Evolutionary conservation across 1,140 invertebrate genomes (phyloP).

Genomic region (Ridgeia piscesae): DNA sequence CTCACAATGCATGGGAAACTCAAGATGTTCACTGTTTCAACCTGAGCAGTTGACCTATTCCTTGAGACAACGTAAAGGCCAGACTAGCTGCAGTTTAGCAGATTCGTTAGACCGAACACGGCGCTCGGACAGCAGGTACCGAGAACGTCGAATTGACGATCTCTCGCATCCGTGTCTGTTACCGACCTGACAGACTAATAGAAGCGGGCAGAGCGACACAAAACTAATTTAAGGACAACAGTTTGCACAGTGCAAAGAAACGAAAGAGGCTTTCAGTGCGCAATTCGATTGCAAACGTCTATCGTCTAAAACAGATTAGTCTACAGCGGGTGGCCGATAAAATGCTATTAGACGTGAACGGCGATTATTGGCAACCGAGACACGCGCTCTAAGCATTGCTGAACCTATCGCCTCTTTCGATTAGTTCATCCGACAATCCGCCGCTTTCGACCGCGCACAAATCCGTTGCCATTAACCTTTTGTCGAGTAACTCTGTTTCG

Average conservation of each 20-base stretch:
- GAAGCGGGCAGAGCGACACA: neutral
- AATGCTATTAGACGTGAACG: neutral
- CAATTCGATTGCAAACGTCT: neutral
- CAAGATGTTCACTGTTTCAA: too few species aligned
- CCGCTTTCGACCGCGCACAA: neutral
- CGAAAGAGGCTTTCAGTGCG: neutral
- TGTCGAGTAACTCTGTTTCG: neutral
- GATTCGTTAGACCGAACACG: too few species aligned
- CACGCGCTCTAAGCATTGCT: neutral
- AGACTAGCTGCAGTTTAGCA: too few species aligned
- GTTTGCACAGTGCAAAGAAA: neutral
- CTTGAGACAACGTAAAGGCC: too few species aligned
- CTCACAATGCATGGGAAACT: too few species aligned
- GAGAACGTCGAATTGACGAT: too few species aligned
- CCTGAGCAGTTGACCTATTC: too few species aligned
- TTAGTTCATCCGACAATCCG: neutral
- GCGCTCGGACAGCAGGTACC: too few species aligned
- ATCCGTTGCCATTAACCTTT: neutral
- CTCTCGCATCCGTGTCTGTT: neutral
- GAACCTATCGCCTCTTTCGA: neutral
- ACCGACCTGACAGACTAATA: neutral
- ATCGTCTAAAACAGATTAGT: constrained; percentile 1
- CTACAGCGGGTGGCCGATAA: neutral
- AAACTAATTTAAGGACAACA: neutral
- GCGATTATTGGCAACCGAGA: neutral